These are phyloP conservation scores for Myotis vivesi DNA, from an alignment of 2,797 vertebrate genomes.

Conservation along the genomic window DNA sequence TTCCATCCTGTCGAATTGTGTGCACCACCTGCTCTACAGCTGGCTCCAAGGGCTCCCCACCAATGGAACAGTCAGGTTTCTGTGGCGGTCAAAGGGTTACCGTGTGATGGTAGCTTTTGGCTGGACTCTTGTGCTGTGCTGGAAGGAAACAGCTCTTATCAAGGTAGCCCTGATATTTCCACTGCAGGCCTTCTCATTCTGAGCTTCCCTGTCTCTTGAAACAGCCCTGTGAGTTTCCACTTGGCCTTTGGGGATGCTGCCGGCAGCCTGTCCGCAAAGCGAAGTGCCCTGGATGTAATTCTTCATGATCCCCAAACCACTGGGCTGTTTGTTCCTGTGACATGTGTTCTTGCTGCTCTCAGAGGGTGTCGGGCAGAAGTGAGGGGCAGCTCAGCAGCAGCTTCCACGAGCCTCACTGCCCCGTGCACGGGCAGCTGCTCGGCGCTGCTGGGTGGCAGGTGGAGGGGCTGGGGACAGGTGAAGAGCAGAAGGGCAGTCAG, in stretches of 20 bases:
- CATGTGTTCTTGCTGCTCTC: not conserved
- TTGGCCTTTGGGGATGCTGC: not conserved
- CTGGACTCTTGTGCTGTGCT: not conserved
- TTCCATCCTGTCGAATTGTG: not conserved
- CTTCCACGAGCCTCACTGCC: not conserved
- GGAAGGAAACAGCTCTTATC: not conserved
- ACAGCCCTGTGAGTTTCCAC: not conserved
- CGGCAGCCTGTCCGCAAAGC: not conserved
- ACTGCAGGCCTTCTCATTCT: not conserved
- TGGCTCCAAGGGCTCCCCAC: not conserved
- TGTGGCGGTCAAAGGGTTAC: not conserved
- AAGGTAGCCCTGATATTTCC: not conserved
- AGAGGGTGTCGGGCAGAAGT: not conserved
- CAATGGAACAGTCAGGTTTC: not conserved
- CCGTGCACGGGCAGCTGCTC: not conserved
- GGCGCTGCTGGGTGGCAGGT: not conserved
- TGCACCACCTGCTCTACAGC: not conserved
- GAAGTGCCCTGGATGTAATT: not conserved
- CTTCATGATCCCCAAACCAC: slow-evolving; percentile 12
- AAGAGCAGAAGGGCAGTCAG: not conserved
- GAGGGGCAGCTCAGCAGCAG: not conserved
- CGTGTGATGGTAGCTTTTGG: not conserved
- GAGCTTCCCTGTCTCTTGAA: not conserved
- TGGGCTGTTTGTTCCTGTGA: not conserved
- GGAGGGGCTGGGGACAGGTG: not conserved